A percentile compares a stretch with the other conserved stretches of the same genome.
Evolutionary conservation across 2,888 invertebrate genomes (phyloP).

Genomic region (Eledona agricola): DNA sequence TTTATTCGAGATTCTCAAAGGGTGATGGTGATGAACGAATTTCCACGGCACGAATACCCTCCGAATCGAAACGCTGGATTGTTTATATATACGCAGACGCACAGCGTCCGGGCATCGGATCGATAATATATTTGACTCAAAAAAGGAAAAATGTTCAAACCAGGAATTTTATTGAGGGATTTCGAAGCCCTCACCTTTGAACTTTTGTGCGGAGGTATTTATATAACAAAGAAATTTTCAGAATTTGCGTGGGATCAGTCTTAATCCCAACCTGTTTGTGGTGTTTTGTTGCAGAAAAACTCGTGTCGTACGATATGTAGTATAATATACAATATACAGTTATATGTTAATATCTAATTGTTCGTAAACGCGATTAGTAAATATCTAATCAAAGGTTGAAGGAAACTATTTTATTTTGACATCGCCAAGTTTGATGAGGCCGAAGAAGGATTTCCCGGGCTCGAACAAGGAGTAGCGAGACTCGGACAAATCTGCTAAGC

Average conservation of each 20-base stretch:
- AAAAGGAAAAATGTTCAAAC: slow-evolving; percentile 24
- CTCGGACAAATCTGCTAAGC: slow-evolving; percentile 75
- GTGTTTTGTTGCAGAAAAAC: no score
- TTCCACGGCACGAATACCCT: slow-evolving; percentile 45
- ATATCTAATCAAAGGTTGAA: no score
- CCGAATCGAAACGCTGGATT: slow-evolving; percentile 44
- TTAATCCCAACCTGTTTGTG: slow-evolving; percentile 4
- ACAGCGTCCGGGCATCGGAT: slow-evolving; percentile 39
- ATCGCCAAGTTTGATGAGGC: slow-evolving; percentile 78
- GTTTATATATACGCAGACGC: slow-evolving; percentile 46
- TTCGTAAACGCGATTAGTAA: no score
- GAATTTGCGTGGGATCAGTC: no score
- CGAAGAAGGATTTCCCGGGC: slow-evolving; percentile 83
- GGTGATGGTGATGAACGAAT: slow-evolving; percentile 39
- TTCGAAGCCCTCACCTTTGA: slow-evolving; percentile 5
- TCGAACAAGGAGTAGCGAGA: slow-evolving; percentile 75
- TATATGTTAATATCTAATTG: no score
- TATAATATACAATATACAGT: no score
- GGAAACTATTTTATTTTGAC: slow-evolving; percentile 49
- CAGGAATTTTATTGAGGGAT: slow-evolving; percentile 9
- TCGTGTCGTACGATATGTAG: no score
- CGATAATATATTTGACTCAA: slow-evolving; percentile 42
- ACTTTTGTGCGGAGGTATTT: not conserved
- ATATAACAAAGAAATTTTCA: no score
- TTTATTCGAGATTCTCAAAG: slow-evolving; percentile 23